These are phyloP conservation scores for Pristionchus maxplancki DNA, from an alignment of 2,888 invertebrate species.

Conservation along the genomic window DNA sequence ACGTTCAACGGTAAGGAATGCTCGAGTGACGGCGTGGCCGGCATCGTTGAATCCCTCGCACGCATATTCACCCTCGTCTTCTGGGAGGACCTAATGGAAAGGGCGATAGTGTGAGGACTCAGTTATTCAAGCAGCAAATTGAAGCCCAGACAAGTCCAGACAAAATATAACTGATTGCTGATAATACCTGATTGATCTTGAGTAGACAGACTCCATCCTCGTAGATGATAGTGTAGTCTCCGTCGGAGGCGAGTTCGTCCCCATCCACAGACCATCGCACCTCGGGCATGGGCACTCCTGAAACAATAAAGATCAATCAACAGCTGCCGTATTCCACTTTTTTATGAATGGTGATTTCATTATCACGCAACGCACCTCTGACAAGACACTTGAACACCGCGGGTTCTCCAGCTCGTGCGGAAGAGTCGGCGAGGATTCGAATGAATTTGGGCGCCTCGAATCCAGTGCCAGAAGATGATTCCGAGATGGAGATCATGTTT, in stretches of 20 bases:
- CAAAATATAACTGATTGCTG: no score
- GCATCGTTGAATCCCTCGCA: conserved; percentile 88
- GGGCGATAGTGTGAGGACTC: no score
- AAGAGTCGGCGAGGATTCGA: conserved; percentile 53
- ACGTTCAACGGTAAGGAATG: conserved; percentile 71
- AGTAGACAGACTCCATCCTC: conserved; percentile 76
- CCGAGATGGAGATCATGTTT: conserved; percentile 45
- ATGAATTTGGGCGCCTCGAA: conserved; percentile 59
- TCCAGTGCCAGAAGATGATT: conserved; percentile 48
- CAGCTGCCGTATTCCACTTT: not conserved
- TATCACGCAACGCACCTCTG: not conserved
- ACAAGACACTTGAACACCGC: conserved; percentile 51
- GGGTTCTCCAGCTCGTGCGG: conserved; percentile 48
- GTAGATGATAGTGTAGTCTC: conserved; percentile 74
- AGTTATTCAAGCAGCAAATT: no score
- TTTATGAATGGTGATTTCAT: not conserved
- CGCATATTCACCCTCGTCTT: conserved; percentile 90
- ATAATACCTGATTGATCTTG: conserved; percentile 62
- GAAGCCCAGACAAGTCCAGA: no score
- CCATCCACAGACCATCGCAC: conserved; percentile 77
- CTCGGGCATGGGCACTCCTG: conserved; percentile 74
- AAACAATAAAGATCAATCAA: not conserved
- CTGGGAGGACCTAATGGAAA: conserved; percentile 77
- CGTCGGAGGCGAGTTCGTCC: conserved; percentile 68
- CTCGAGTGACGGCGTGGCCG: conserved; percentile 86